Percentiles rank a stretch among this genome's conserved stretches.
phyloP scores from a whole-genome alignment of 2,797 vertebrate species.

The Lophotriccus pileatus region DNA sequence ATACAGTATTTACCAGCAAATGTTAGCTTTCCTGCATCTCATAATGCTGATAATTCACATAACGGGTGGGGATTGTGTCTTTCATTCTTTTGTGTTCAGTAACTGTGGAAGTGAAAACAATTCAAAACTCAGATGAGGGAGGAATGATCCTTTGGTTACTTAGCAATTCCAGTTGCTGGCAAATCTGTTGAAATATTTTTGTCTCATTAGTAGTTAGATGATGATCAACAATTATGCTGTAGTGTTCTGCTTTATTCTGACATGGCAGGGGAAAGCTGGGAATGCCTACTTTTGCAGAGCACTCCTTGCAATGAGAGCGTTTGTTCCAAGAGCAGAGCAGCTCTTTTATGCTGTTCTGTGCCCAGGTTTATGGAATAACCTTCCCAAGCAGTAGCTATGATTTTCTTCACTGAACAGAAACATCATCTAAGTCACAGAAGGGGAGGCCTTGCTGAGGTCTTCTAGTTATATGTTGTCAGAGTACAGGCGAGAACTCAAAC shows the following conservation, averaged over 20 bases:
- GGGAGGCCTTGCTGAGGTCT: background rate
- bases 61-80: background rate
- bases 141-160: background rate
- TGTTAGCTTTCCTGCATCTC: background rate
- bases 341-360: background rate
- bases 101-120: background rate
- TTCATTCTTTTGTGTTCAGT: background rate
- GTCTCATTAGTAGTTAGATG: background rate
- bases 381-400: background rate
- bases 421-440: background rate
- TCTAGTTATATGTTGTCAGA: background rate
- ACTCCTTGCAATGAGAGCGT: background rate
- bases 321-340: background rate
- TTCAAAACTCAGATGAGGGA: background rate
- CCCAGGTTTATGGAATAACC: background rate
- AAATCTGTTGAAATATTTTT: background rate
- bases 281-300: background rate
- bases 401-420: background rate
- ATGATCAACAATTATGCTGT: background rate
- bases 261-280: background rate
- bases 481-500: background rate
- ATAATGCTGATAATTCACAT: background rate
- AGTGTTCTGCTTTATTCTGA: background rate
- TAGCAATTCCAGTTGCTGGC: background rate
- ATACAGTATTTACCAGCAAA: conserved; percentile 8